Evolutionary conservation across 2,888 invertebrate species (phyloP), one percentile per base, ranked within the genome.

Genomic region (Biston stratarius): DNA sequence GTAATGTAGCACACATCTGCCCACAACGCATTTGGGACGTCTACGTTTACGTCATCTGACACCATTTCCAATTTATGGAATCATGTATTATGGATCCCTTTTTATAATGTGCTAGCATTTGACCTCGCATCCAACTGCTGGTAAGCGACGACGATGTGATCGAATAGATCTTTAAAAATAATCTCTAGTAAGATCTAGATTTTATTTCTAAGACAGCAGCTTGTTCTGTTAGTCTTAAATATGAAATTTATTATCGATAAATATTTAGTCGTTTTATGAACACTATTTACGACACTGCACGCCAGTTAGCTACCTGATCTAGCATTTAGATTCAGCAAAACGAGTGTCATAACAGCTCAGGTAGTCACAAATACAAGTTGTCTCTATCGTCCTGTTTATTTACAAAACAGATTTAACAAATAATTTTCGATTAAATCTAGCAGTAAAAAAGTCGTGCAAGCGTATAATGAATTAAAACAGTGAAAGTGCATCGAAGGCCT

Each of bases 401-500:
- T 11, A 14, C 6, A 10, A 9, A 14, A 2, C 15, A 10, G 24
- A 55, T 53, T 6, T 12, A n/a, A 40, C 5, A 12, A 7, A 14
- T 40, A 6, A 15, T 53, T 48, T 40, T 52, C 14, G 3, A 40
- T 40, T 40, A 36, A 36, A 6, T 12, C 10, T 6, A 40, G 24
- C 38, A 38, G 9, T 0, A 12, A 47, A 34, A 47, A 44, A 48
- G 15, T 14, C 48, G 47, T 33, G 40, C 15, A 47, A 1, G 15
- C 12, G 33, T n/a, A 45, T 36, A 33, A 49, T 59, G 49, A 59
- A 59, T 42, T 59, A 59, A 51, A 7, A 40, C 36, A 76, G 76
- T 74, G 75, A 77, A 75, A 76, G 75, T 69, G 48, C 34, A 57
- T 36, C 44, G 38, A 47, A 60, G 48, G 42, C 45, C 33, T 36